These are phyloP conservation scores for Petrocephalus microphthalmus DNA, from an alignment of 2,113 vertebrate species.

Conservation along the genomic window DNA sequence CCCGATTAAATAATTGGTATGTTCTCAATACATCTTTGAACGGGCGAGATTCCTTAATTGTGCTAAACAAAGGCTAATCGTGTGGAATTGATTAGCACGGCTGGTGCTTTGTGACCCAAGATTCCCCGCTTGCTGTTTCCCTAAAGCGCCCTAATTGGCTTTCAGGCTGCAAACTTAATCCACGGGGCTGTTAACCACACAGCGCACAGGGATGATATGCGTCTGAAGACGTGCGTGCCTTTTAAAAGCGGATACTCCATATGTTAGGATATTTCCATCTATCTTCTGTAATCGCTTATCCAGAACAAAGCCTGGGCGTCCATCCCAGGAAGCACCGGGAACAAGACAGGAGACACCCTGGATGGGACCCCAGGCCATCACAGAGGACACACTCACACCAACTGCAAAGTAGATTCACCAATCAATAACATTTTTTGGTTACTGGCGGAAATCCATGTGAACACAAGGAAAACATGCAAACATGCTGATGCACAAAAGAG, in stretches of 20 bases:
- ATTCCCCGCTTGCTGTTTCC: conserved; percentile 10
- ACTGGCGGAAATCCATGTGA: not conserved
- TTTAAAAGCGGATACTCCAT: not conserved
- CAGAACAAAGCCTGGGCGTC: not conserved
- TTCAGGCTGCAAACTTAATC: conserved; percentile 26
- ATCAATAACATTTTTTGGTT: not conserved
- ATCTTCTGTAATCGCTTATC: not conserved
- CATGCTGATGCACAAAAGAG: not conserved
- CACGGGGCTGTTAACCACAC: not conserved
- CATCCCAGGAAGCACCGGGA: not conserved
- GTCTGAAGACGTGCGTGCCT: conserved; percentile 15
- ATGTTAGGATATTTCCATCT: not conserved
- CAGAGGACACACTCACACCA: not conserved
- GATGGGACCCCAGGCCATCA: not conserved
- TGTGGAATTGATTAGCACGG: conserved; percentile 31
- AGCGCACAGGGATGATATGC: not conserved
- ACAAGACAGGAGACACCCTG: not conserved
- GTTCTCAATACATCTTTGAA: conserved; percentile 27
- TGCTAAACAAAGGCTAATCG: conserved; percentile 32
- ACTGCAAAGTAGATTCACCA: not conserved
- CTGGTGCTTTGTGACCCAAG: conserved; percentile 27
- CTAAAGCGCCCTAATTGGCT: conserved; percentile 25
- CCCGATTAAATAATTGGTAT: conserved; percentile 32
- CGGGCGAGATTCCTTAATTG: conserved; percentile 34
- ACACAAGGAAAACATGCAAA: not conserved